Evolutionary conservation across 2,797 vertebrate genomes (phyloP), one percentile per base, ranked within the genome.

Genomic region (Semotilus atromaculatus): DNA sequence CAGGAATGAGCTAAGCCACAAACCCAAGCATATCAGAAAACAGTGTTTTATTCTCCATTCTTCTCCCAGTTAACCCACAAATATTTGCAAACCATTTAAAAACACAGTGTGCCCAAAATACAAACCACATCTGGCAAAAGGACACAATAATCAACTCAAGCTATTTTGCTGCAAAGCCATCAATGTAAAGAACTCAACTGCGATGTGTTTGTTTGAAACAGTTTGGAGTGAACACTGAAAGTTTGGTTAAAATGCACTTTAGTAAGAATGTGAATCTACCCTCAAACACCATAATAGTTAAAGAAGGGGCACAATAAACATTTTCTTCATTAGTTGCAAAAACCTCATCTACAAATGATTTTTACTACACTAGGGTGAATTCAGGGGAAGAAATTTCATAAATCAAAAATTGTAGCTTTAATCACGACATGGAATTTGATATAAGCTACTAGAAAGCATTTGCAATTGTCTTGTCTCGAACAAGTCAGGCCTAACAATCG

Each of bases 101-200:
- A 68, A 70, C 48, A 58, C 5, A 51, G 31, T 78, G 51, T n/a
- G 64, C 74, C 74, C 51, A 16, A 40, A 78, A 78, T 74, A 11
- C 64, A 78, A 84, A 43, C 82, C 82, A 68, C 82, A 84, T 78
- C 51, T 84, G 48, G 74, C 74, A 77, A 40, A 58, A n/a, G 31
- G 10, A 26, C n/a, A 34, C 48, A 34, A 68, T 21, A 67, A 66
- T 36, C 31, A 75, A 77, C 36, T 23, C 2, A 48, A 66, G 70
- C 62, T 36, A 75, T 75, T 83, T 75, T 3, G 48, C 48, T 2
- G 0, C 74, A 70, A 78, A 55, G 26, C 7, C 82, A 70, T 19
- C 51, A 36, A 70, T 83, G 45, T 62, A 76, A 34, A 83, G n/a
- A 29, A 67, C 62, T 55, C 62, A 53, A 40, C 48, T 55, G 45